Conservation (phyloP, 2,797 vertebrate genomes). For the Falco naumanni region DNA sequence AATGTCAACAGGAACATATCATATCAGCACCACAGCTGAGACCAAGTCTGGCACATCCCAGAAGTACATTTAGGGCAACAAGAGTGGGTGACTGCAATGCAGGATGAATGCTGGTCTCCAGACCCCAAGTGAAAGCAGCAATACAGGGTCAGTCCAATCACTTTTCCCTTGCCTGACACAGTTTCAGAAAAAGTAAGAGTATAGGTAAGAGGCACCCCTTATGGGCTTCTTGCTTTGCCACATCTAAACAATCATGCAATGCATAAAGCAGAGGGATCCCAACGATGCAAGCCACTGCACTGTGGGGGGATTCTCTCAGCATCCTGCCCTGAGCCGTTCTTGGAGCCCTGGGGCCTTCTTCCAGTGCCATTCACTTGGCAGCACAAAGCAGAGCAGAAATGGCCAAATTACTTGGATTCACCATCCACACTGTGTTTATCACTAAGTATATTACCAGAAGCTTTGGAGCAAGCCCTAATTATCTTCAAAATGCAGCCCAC, state of each 20-base stretch:
- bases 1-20: not conserved
- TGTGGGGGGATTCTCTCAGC: not conserved
- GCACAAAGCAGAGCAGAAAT: not conserved
- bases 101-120: not conserved
- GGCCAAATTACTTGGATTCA: not conserved
- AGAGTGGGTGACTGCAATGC: not conserved
- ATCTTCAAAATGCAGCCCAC: not conserved
- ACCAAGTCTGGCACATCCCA: not conserved
- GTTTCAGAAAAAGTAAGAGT: not conserved
- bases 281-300: accelerated
- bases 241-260: not conserved
- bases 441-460: not conserved
- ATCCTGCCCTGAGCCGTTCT: not conserved
- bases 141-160: not conserved
- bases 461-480: not conserved
- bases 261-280: not conserved
- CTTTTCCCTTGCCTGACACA: not conserved
- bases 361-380: not conserved
- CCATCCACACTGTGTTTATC: not conserved
- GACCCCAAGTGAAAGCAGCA: not conserved
- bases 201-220: not conserved
- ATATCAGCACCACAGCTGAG: not conserved
- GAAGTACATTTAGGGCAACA: not conserved
- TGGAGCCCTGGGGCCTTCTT: not conserved
- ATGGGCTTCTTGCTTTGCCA: not conserved